A percentile compares a stretch with the other conserved stretches of the same genome.
Evolutionary conservation across 2,888 invertebrate genomes (phyloP).

Genomic region (Formica aserva): DNA sequence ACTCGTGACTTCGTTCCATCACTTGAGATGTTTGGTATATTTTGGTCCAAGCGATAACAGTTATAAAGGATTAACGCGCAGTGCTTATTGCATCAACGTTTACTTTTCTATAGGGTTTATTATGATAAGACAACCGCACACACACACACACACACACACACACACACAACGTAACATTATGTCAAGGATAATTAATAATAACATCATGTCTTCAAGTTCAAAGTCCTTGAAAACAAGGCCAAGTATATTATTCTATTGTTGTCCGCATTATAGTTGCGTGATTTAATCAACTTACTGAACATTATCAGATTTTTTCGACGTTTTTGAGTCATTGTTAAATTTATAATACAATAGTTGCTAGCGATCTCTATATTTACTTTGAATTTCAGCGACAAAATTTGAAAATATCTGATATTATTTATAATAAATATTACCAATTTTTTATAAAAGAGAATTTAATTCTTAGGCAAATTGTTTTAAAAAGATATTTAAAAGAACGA

Average conservation of each 20-base stretch:
- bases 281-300: background rate
- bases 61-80: background rate
- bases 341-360: background rate
- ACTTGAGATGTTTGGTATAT: background rate
- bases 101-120: conserved; percentile 50
- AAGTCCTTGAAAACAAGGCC: conserved; percentile 29
- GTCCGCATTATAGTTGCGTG: background rate
- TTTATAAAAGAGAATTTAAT: background rate
- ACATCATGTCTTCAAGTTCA: conserved; percentile 25
- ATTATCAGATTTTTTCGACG: background rate
- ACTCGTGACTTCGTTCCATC: background rate
- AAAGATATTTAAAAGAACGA: background rate
- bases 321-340: background rate
- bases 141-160: no score
- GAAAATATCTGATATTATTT: background rate
- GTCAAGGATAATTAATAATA: conserved; percentile 64
- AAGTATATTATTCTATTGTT: conserved; percentile 28
- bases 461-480: background rate
- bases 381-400: background rate
- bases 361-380: background rate
- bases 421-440: background rate
- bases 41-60: conserved; percentile 6
- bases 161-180: conserved; percentile 41
- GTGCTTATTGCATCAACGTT: conserved; percentile 33
- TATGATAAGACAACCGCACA: conserved; percentile 52